Conservation (phyloP, 2,113 vertebrate species). For the Dolichotis patagonum region DNA sequence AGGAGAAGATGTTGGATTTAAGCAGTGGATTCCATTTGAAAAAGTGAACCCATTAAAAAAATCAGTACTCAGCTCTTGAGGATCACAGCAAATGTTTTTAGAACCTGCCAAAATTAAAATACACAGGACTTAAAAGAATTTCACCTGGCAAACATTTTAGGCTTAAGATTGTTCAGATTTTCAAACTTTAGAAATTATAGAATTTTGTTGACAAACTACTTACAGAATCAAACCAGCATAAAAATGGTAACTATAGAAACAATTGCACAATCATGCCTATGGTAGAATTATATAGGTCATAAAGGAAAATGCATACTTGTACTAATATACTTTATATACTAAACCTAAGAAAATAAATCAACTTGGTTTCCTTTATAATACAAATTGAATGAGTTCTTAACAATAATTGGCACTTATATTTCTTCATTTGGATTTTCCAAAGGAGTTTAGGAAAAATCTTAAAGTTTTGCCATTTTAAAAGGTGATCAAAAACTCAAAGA, state of each 20-base stretch:
- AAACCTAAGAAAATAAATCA: slow-evolving; percentile 27
- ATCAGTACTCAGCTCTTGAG: slow-evolving; percentile 80
- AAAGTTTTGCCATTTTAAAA: slow-evolving; percentile 52
- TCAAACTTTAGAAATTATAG: slow-evolving; percentile 68
- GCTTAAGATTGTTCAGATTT: slow-evolving; percentile 75
- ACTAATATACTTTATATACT: not conserved
- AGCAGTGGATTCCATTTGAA: slow-evolving; percentile 78
- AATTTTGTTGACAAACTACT: slow-evolving; percentile 67
- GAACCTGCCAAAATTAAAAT: slow-evolving; percentile 53
- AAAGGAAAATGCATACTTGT: slow-evolving; percentile 60
- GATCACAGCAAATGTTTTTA: slow-evolving; percentile 78
- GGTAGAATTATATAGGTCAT: slow-evolving; percentile 70
- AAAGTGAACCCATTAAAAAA: slow-evolving; percentile 73
- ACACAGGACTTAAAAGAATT: slow-evolving; percentile 53
- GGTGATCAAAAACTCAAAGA: slow-evolving; percentile 4
- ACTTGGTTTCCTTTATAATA: not conserved
- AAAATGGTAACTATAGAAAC: slow-evolving; percentile 81
- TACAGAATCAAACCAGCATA: slow-evolving; percentile 70
- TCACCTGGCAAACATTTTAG: slow-evolving; percentile 78
- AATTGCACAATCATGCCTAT: slow-evolving; percentile 67
- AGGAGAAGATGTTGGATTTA: slow-evolving; percentile 66
- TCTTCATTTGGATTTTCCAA: slow-evolving; percentile 33
- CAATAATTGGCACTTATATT: slow-evolving; percentile 48
- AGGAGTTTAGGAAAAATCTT: not conserved
- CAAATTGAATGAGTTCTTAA: slow-evolving; percentile 58